Conservation (phyloP, 2,113 vertebrate species). For the Nothoprocta perdicaria region DNA sequence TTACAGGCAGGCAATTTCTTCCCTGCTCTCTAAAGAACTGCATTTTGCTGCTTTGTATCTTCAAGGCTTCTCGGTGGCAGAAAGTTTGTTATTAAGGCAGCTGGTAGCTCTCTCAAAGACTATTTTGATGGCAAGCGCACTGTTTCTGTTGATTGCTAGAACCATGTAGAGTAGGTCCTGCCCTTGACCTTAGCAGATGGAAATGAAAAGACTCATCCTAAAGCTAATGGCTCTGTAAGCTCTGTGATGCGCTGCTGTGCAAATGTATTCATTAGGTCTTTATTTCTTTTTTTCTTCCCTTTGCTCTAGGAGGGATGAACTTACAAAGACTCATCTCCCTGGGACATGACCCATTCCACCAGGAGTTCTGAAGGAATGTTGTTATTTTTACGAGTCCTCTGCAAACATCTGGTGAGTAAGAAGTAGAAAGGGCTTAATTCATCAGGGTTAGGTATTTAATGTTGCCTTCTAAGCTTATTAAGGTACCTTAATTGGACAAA, state of each 20-base stretch:
- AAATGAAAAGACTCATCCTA: neutral
- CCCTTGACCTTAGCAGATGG: fast-evolving
- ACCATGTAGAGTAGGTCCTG: neutral
- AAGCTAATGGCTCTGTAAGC: neutral
- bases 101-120: fast-evolving
- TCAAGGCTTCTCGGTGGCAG: neutral
- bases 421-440: neutral
- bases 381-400: neutral
- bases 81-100: neutral
- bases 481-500: neutral
- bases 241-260: neutral
- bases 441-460: neutral
- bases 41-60: neutral
- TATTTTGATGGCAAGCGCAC: neutral
- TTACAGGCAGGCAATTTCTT: neutral
- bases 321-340: neutral
- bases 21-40: neutral
- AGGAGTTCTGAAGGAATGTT: neutral
- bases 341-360: neutral
- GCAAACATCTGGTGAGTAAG: neutral
- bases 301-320: neutral
- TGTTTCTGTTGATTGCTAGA: neutral
- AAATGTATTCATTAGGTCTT: neutral
- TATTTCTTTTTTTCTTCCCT: neutral
- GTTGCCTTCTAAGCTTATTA: neutral